These are phyloP conservation scores for Holacanthella duospinosa DNA, from an alignment of 2,888 invertebrate species.

Conservation along the genomic window DNA sequence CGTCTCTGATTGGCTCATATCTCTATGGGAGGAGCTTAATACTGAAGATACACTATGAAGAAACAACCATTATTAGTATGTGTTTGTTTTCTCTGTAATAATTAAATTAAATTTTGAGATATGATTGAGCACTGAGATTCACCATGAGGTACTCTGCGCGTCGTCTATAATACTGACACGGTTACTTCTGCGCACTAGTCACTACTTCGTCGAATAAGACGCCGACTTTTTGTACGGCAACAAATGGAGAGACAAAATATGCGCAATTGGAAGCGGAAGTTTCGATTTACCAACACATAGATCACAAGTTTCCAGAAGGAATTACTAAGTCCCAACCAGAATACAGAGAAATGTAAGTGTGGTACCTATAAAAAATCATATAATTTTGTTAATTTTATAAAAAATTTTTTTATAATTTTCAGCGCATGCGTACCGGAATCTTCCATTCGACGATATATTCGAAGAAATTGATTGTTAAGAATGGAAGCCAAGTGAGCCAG, in stretches of 20 bases:
- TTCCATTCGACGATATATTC: constrained; percentile 44
- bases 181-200: constrained; percentile 22
- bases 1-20: neutral
- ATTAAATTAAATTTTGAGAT: too few relatives aligned
- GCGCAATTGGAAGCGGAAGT: constrained; percentile 78
- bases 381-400: neutral
- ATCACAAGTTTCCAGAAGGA: constrained; percentile 92
- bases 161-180: neutral
- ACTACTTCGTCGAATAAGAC: constrained; percentile 25
- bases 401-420: neutral
- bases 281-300: constrained; percentile 77
- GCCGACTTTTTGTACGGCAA: constrained; percentile 72
- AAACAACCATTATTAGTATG: neutral
- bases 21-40: neutral
- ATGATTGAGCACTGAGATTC: neutral
- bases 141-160: too few relatives aligned
- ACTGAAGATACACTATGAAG: neutral
- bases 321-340: constrained; percentile 90
- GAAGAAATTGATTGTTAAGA: constrained; percentile 69
- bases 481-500: constrained; percentile 90
- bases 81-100: too few relatives aligned
- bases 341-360: constrained; percentile 78
- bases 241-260: constrained; percentile 80
- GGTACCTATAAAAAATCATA: constrained; percentile 57
- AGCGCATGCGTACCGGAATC: constrained; percentile 27